These are phyloP conservation scores for Percopsis omiscomaycus DNA, from an alignment of 2,797 vertebrate species.

Conservation along the genomic window DNA sequence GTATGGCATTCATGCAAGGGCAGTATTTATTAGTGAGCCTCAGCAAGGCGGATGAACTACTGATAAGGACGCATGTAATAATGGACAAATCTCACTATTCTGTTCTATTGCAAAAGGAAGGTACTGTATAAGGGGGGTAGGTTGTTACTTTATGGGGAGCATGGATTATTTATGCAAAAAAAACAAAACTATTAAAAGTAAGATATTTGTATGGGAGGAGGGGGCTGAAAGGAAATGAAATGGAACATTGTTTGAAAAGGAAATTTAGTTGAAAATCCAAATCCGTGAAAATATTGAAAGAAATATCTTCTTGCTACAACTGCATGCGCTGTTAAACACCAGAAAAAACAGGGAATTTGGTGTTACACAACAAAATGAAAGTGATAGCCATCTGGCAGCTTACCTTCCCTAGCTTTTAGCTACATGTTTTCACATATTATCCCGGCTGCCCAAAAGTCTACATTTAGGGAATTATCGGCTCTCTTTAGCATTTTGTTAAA, in stretches of 20 bases:
- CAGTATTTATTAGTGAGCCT: conserved; percentile 60
- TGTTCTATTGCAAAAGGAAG: neutral
- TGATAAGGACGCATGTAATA: conserved; percentile 38
- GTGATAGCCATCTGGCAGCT: conserved; percentile 81
- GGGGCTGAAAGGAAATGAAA: neutral
- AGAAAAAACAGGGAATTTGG: conserved; percentile 62
- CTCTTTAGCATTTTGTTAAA: conserved; percentile 57
- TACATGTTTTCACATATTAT: conserved; percentile 75
- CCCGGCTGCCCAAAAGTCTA: conserved; percentile 59
- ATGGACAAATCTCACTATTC: neutral
- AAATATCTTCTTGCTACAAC: conserved; percentile 43
- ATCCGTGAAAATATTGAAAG: conserved; percentile 25
- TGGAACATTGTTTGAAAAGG: neutral
- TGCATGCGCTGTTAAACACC: conserved; percentile 53
- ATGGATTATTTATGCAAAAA: no score
- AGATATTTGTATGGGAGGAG: no score
- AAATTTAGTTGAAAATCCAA: conserved; percentile 12
- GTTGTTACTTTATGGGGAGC: no score
- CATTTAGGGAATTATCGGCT: conserved; percentile 73
- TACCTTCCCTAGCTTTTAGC: conserved; percentile 73
- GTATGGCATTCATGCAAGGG: conserved; percentile 53
- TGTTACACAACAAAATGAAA: conserved; percentile 81
- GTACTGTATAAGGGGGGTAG: no score
- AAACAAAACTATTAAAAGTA: no score
- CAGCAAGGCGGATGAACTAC: conserved; percentile 34